Evolutionary conservation across 2,113 vertebrate species (phyloP).

Genomic region (Aptenodytes forsteri): DNA sequence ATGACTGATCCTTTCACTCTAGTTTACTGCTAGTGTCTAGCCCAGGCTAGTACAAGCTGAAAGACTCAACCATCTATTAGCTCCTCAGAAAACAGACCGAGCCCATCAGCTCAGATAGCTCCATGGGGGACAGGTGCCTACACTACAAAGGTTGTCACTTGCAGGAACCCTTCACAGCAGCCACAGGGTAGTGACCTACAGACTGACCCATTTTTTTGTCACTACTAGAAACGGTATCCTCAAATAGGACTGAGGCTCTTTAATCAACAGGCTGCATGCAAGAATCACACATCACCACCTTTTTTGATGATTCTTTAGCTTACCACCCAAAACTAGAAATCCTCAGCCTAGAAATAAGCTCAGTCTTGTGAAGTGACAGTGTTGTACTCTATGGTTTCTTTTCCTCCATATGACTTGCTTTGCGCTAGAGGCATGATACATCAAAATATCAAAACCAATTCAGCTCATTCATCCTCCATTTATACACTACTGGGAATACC

Average conservation of each 20-base stretch:
- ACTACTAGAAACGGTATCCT: background rate
- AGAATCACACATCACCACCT: background rate
- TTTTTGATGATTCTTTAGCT: background rate
- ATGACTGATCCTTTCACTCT: background rate
- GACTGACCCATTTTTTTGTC: background rate
- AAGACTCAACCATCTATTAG: background rate
- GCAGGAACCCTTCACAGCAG: background rate
- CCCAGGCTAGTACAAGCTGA: background rate
- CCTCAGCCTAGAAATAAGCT: background rate
- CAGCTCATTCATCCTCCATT: slow-evolving; percentile 48
- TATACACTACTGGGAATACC: slow-evolving; percentile 61
- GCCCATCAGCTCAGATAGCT: background rate
- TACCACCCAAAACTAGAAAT: background rate
- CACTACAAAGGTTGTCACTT: background rate
- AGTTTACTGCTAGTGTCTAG: background rate
- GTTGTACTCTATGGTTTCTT: background rate
- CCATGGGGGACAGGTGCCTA: background rate
- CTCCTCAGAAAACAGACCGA: background rate
- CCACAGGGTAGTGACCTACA: background rate
- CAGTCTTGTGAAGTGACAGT: background rate
- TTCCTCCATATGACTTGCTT: background rate
- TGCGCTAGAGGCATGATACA: slow-evolving; percentile 37
- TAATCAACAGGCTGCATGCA: background rate
- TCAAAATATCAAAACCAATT: slow-evolving; percentile 63
- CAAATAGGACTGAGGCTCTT: background rate